Evolutionary conservation across 1,140 invertebrate species (phyloP).

Genomic region (Drosophila busckii): DNA sequence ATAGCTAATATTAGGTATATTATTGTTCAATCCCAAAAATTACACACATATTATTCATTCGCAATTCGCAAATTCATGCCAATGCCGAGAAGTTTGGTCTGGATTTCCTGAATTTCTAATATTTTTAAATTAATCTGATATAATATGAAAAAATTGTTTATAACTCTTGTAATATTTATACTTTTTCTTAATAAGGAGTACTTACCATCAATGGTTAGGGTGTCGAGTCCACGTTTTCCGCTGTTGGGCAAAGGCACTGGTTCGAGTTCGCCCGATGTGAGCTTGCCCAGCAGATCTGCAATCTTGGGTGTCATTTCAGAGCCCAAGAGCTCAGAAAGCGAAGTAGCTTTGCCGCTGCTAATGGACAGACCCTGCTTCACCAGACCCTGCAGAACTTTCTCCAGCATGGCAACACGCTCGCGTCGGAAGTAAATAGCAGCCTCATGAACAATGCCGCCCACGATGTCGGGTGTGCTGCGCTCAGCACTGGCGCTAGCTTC

Average conservation of each 20-base stretch:
- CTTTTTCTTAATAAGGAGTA: background rate
- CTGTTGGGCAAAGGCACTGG: conserved; percentile 78
- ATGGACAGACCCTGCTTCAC: conserved; percentile 84
- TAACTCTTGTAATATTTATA: no score
- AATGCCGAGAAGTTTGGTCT: no score
- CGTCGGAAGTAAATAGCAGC: conserved; percentile 63
- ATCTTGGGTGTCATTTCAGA: conserved; percentile 83
- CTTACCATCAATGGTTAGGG: conserved; percentile 62
- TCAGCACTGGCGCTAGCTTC: background rate
- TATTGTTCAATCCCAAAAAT: background rate
- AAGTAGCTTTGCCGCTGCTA: conserved; percentile 81
- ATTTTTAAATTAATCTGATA: no score
- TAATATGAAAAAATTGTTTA: no score
- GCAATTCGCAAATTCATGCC: no score
- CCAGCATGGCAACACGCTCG: conserved; percentile 51
- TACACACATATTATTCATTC: no score
- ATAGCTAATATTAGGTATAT: no score
- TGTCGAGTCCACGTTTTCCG: conserved; percentile 53
- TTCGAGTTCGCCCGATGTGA: conserved; percentile 83
- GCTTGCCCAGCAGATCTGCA: conserved; percentile 81
- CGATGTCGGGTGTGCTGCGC: conserved; percentile 42
- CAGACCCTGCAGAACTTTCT: conserved; percentile 80
- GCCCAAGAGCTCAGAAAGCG: conserved; percentile 82
- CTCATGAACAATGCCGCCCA: conserved; percentile 81
- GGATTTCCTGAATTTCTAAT: no score